Percentiles rank a stretch among this genome's conserved stretches.
Conservation (phyloP, 2,797 vertebrate genomes). For the Tamandua tetradactyla region DNA sequence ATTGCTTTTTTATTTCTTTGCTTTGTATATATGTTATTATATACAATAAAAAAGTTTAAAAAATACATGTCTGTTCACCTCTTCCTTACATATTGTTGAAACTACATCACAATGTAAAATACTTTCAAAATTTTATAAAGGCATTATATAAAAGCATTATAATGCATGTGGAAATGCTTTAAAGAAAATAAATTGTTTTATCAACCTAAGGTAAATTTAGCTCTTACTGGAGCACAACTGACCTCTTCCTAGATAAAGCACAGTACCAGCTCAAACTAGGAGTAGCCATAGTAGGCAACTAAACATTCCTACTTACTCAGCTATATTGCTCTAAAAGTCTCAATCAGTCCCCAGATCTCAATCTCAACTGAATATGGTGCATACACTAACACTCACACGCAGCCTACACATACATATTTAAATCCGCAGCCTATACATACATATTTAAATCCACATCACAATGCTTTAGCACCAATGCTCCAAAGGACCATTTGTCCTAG, state of each 20-base stretch:
- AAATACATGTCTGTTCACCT: not conserved
- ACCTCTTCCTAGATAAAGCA: not conserved
- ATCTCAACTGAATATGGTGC: not conserved
- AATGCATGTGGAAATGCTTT: not conserved
- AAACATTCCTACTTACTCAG: not conserved
- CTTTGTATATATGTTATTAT: too few relatives aligned
- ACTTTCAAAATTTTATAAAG: not conserved
- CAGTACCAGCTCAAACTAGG: not conserved
- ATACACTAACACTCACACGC: not conserved
- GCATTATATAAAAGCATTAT: not conserved
- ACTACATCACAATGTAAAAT: constrained; percentile 21
- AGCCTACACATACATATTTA: not conserved
- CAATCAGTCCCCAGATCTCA: not conserved
- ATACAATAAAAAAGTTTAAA: too few relatives aligned
- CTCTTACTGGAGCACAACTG: not conserved
- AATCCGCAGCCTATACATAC: not conserved
- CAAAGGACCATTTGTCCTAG: not conserved
- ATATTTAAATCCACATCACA: not conserved
- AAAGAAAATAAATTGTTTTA: not conserved
- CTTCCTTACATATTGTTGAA: constrained; percentile 13
- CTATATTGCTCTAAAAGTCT: not conserved
- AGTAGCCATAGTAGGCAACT: not conserved
- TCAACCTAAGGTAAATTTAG: not conserved
- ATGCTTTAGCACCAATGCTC: not conserved
- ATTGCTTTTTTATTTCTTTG: too few relatives aligned